Conservation (phyloP, 2,797 vertebrate species). For the Crenuchus spilurus region DNA sequence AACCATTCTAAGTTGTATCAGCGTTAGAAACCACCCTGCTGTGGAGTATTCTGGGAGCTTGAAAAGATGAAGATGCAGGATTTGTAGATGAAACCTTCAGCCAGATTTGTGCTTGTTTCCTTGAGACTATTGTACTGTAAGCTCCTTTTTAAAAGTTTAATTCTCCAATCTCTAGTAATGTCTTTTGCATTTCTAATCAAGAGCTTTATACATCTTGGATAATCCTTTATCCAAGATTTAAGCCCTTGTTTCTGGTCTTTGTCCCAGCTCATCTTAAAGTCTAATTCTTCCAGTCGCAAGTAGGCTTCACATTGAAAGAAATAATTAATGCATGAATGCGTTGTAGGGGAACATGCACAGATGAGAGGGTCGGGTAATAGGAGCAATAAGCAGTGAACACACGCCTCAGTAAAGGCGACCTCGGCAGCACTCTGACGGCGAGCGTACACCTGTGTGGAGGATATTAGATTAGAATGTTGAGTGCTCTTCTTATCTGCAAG, state of each 20-base stretch:
- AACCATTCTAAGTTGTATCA: no score
- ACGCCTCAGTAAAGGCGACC: background rate
- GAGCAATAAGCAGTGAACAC: conserved; percentile 37
- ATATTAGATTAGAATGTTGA: conserved; percentile 23
- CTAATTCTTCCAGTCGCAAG: conserved; percentile 18
- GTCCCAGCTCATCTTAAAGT: conserved; percentile 33
- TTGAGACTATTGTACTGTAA: background rate
- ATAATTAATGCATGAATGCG: conserved; percentile 29
- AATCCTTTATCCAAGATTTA: conserved; percentile 39
- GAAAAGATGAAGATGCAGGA: background rate
- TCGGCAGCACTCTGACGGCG: background rate
- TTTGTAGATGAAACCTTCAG: background rate
- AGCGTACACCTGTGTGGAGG: background rate
- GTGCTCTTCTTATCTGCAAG: background rate
- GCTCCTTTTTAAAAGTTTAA: conserved; percentile 12
- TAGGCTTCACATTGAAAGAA: conserved; percentile 11
- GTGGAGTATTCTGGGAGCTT: no score
- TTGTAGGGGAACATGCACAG: conserved; percentile 7
- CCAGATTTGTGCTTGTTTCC: background rate
- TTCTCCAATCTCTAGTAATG: conserved; percentile 31
- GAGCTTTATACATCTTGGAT: conserved; percentile 17
- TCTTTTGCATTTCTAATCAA: conserved; percentile 43
- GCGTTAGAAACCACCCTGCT: no score
- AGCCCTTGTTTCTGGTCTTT: conserved; percentile 34
- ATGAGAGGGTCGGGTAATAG: conserved; percentile 42